Percentiles rank a stretch among this genome's conserved stretches.
phyloP scores from a whole-genome alignment of 2,113 vertebrate genomes.

The Syngnathus typhle region DNA sequence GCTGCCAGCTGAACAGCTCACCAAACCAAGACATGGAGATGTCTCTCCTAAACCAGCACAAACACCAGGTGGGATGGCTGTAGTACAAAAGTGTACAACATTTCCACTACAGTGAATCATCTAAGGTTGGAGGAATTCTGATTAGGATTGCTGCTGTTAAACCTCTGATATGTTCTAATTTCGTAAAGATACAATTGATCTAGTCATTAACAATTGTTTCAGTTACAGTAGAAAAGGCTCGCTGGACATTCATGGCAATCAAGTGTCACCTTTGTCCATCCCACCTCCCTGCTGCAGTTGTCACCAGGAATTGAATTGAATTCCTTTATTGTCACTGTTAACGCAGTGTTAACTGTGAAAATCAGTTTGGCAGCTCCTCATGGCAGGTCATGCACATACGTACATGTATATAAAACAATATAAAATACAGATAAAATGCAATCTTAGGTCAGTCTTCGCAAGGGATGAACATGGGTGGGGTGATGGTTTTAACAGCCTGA shows the following conservation, averaged over 20 bases:
- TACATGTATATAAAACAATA: too few species aligned
- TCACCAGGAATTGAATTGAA: too few species aligned
- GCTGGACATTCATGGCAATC: background rate
- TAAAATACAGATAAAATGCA: too few species aligned
- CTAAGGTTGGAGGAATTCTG: background rate
- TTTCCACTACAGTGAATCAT: background rate
- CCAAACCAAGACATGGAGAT: conserved; percentile 92
- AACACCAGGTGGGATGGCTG: conserved; percentile 76
- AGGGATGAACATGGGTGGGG: too few species aligned
- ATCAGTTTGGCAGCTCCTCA: too few species aligned
- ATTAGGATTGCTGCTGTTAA: background rate
- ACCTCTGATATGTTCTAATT: background rate
- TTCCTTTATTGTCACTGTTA: too few species aligned
- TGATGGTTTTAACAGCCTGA: too few species aligned
- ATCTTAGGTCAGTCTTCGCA: too few species aligned
- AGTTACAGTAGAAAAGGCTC: background rate
- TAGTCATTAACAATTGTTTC: background rate
- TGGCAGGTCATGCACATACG: too few species aligned
- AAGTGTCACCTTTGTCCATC: too few species aligned
- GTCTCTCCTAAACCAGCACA: conserved; percentile 85
- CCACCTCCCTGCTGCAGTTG: too few species aligned
- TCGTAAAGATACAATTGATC: background rate
- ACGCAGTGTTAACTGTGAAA: too few species aligned
- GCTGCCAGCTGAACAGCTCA: conserved; percentile 79
- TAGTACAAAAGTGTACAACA: background rate